phyloP scores from a whole-genome alignment of 2,797 vertebrate species.

The Xerus rutilus region DNA sequence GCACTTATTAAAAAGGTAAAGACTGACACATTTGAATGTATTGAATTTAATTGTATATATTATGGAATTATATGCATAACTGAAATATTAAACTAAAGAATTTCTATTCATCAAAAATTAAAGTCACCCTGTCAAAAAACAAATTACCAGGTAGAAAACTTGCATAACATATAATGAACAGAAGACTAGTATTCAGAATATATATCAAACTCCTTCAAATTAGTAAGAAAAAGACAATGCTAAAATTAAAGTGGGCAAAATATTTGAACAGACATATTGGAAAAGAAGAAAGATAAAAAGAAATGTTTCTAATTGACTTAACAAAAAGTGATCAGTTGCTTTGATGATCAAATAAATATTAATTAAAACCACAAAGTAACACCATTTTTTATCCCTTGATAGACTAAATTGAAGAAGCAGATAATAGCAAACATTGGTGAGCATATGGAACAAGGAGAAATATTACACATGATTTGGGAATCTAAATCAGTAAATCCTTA shows the following conservation, averaged over 20 bases:
- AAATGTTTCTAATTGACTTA: background rate
- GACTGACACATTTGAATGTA: background rate
- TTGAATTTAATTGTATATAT: background rate
- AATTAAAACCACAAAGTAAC: background rate
- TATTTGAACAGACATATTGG: background rate
- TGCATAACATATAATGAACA: background rate
- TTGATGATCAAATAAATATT: background rate
- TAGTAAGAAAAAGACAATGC: background rate
- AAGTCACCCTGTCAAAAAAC: background rate
- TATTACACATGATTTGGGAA: background rate
- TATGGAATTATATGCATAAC: background rate
- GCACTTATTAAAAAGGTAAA: background rate
- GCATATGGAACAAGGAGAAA: background rate
- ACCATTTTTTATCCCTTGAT: background rate
- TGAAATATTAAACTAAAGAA: background rate
- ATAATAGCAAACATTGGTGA: background rate
- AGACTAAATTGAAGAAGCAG: background rate
- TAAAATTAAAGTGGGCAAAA: background rate
- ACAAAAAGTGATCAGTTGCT: background rate
- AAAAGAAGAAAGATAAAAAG: background rate
- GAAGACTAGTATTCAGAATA: background rate
- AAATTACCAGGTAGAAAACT: background rate
- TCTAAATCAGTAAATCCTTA: background rate
- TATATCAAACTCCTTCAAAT: background rate
- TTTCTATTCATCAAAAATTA: background rate